Evolutionary conservation across 2,113 vertebrate species (phyloP), one percentile per base, ranked within the genome.

Genomic region (Xiphophorus couchianus): DNA sequence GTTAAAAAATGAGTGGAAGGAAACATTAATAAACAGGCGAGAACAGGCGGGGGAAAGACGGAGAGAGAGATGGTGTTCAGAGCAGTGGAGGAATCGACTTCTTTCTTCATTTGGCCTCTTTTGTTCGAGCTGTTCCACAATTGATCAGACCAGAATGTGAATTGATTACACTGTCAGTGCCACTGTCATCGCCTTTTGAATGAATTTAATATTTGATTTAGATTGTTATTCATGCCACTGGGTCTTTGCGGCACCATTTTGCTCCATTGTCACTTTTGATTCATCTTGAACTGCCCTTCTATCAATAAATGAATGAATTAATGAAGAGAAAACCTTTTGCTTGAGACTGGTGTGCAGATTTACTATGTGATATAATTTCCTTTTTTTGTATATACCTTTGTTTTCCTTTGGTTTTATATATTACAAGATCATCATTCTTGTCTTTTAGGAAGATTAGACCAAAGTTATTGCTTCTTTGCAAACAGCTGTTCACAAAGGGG

Each of bases 161-260:
- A 93, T 88, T 83, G 91, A 93, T 93, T 73, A 78, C 78, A 25
- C 78, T 77, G 84, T 90, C 89, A 76, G 8, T 31, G 71, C 62
- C 74, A 28, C 48, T 37, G 85, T 91, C 90, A 88, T 90, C 51
- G 76, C 68, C 66, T 63, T 81, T 71, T 74, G 71, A 81, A 84
- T 65, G 58, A 82, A 80, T 90, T 84, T 86, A 76, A 90, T 86
- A 78, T 90, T 84, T 88, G 87, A 90, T 89, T 80, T 75, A 62
- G 79, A 78, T 90, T 71, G 86, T 90, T 89, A 91, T 92, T 92
- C 77, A 80, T 73, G 84, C 75, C 80, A 33, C 66, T 25, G 54
- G 82, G 66, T 73, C 74, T 72, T 28, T 30, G 71, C 67, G 7
- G 51, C 37, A 73, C 76, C 73, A 63, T 88, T 84, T 73, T 66